Base-by-base conservation (phyloP, 1,140 invertebrate genomes). In the Drosophila prosaltans region DNA sequence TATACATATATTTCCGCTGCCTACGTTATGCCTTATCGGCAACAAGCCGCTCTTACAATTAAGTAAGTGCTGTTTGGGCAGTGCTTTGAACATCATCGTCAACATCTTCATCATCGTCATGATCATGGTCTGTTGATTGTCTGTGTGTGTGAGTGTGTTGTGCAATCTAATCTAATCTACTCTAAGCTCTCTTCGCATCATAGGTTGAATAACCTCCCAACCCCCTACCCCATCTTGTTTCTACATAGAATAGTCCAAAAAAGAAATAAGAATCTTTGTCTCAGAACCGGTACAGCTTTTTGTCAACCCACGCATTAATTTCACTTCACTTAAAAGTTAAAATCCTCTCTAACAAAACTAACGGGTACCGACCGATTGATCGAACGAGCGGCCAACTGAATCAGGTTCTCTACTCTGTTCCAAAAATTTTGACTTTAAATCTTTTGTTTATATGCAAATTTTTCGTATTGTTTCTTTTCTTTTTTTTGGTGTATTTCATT, bases 401-500 rank as follows among this genome's bases (percentile, higher is more conserved):
- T 72, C 76, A 78, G 74, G 74, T 78, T 78, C 74, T 78, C 48
- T 55, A 60, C 57, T 71, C 78, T 60, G 41, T 58, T 28, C 30
- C 24, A 24, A 76, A 65, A 65, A 72, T 68, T 71, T 65, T 40
- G 68, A 69, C 16, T 45, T 28, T 8, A 62, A 62, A 77, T 78
- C 83, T 88, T 85, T 88, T 88, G 83, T 88, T 88, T 88, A 88
- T 88, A 88, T 88, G 83, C 84, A 88, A 88, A 88, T 88, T 88
- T 88, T 69, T 72, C 72, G 74, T 74, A 16, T 81, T 77, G 78
- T 79, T 76, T 73, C 55, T 62, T 66, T 81, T 72, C 9, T 43
- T 54, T 66, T 68, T 69, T 76, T 76, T 76, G 65, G 74, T 76
- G 55, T 77, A 82, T 89, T 86, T 89, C 80, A 74, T 78, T 83